Evolutionary conservation across 2,888 invertebrate genomes (phyloP).

Genomic region (Drosophila tanythrix): DNA sequence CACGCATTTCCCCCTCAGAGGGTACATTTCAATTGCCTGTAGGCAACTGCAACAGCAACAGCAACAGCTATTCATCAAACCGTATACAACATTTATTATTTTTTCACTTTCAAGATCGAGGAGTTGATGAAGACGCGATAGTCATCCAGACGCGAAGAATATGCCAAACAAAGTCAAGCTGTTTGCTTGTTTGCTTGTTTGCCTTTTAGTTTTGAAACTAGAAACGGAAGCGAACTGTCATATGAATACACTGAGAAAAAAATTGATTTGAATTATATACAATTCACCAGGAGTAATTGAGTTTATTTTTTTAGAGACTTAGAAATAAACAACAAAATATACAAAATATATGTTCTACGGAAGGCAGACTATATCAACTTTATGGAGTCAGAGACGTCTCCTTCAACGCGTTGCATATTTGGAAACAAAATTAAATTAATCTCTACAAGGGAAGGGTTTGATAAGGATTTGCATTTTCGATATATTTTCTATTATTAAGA

Average conservation of each 20-base stretch:
- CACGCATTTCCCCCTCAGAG: constrained; percentile 6
- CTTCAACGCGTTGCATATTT: neutral
- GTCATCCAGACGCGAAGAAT: constrained; percentile 16
- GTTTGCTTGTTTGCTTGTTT: constrained; percentile 1
- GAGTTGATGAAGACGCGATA: constrained; percentile 26
- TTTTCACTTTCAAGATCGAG: constrained; percentile 65
- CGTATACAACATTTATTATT: constrained; percentile 22
- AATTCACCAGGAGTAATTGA: neutral
- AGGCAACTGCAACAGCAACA: constrained; percentile 2
- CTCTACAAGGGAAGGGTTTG: no score
- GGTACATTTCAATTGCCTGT: constrained; percentile 11
- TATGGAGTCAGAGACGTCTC: no score
- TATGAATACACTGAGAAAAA: neutral
- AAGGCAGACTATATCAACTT: neutral
- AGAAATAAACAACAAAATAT: neutral
- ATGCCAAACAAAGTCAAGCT: constrained; percentile 7
- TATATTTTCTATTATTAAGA: neutral
- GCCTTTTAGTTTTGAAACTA: constrained; percentile 67
- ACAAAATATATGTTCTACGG: neutral
- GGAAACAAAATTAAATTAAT: neutral
- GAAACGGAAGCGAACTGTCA: constrained; percentile 54
- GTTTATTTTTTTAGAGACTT: neutral
- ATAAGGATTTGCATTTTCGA: neutral
- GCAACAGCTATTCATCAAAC: constrained; percentile 28
- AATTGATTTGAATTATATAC: neutral